These are phyloP conservation scores for Brachypalpus laphriformis DNA, from an alignment of 2,888 invertebrate species.

Conservation along the genomic window DNA sequence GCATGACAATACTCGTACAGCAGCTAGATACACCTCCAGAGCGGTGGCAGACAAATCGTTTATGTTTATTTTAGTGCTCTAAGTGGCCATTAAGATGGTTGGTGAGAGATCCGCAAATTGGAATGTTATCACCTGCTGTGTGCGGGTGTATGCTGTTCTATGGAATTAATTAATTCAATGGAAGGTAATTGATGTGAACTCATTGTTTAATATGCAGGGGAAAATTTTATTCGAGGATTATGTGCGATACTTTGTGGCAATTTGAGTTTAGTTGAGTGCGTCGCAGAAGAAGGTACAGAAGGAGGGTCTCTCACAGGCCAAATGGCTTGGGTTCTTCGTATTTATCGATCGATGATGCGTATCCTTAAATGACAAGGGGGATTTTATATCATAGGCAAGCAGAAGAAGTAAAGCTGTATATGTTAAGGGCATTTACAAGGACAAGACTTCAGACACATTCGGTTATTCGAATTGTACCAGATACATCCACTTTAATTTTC, in stretches of 20 bases:
- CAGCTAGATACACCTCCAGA: neutral
- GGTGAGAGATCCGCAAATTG: constrained; percentile 51
- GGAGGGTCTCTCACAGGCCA: too few species aligned
- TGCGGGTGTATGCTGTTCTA: neutral
- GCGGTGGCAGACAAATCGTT: constrained; percentile 65
- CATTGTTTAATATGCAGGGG: constrained; percentile 41
- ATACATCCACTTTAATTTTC: too few species aligned
- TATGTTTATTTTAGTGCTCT: constrained; percentile 70
- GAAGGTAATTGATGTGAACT: constrained; percentile 55
- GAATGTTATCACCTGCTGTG: constrained; percentile 64
- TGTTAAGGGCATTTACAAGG: too few species aligned
- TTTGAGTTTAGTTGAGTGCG: neutral
- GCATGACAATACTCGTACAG: constrained; percentile 54
- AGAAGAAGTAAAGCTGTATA: too few species aligned
- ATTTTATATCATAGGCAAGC: too few species aligned
- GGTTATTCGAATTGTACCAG: too few species aligned
- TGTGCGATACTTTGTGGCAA: constrained; percentile 6
- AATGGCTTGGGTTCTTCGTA: neutral
- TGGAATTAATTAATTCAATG: constrained; percentile 62
- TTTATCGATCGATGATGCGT: neutral
- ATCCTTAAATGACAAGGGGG: neutral
- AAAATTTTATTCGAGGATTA: constrained; percentile 42
- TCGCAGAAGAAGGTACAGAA: neutral
- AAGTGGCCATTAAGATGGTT: constrained; percentile 67
- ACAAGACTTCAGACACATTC: too few species aligned